phyloP scores from a whole-genome alignment of 1,140 invertebrate genomes.

The Heterodera carotae region DNA sequence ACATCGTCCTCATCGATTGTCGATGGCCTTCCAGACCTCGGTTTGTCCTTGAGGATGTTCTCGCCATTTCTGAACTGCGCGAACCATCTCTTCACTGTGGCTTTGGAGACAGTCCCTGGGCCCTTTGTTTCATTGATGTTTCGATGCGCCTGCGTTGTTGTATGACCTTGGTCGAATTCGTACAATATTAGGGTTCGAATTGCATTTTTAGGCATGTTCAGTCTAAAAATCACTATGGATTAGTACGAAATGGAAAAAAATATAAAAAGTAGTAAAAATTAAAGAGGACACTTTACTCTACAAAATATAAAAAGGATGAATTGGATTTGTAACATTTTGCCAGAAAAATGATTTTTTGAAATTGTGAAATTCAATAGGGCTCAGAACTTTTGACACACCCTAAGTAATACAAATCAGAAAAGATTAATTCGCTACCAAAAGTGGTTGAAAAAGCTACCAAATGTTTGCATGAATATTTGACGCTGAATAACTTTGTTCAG shows the following conservation, averaged over 20 bases:
- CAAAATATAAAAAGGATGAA: no score
- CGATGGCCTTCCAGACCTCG: constrained; percentile 6
- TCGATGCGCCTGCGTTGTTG: background rate
- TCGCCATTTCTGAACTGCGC: background rate
- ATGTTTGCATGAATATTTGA: no score
- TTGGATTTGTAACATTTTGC: no score
- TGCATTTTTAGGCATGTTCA: background rate
- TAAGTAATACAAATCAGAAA: background rate
- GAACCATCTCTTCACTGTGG: background rate
- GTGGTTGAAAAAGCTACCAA: no score
- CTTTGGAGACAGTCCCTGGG: background rate
- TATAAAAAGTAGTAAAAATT: background rate
- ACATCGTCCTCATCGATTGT: background rate
- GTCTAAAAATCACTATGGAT: background rate
- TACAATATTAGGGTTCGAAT: background rate
- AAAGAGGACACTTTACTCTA: no score
- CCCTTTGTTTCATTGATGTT: constrained; percentile 3
- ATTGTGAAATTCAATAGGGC: background rate
- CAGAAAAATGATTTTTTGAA: no score
- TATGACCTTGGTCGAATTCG: background rate
- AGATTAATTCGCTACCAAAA: no score
- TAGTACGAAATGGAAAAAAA: background rate
- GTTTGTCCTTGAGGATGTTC: background rate
- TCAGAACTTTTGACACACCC: background rate
- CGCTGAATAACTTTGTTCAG: no score